These are phyloP conservation scores for Synergus umbraculus DNA, from an alignment of 2,888 invertebrate species.

Conservation along the genomic window DNA sequence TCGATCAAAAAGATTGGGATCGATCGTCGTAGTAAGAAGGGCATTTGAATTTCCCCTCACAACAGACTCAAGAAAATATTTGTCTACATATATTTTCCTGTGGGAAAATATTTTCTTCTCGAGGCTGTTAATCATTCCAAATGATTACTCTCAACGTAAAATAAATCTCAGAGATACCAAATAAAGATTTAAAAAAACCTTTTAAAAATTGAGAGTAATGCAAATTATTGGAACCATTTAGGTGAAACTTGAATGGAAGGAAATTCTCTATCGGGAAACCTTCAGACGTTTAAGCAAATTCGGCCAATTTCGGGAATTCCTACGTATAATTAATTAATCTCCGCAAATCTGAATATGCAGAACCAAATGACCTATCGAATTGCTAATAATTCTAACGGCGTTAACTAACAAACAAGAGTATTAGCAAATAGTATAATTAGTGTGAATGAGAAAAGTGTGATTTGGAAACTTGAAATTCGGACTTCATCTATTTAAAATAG, in stretches of 20 bases:
- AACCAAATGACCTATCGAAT: not conserved
- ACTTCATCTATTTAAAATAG: not conserved
- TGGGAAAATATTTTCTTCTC: too few species aligned
- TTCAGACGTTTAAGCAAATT: not conserved
- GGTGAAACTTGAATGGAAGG: not conserved
- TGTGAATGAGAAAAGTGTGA: not conserved
- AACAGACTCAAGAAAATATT: not conserved
- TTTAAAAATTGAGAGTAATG: too few species aligned
- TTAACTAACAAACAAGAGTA: not conserved
- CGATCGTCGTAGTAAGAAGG: too few species aligned
- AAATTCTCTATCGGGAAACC: not conserved
- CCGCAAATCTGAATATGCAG: not conserved
- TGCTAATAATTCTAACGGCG: not conserved
- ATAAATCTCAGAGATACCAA: too few species aligned
- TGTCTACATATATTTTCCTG: not conserved
- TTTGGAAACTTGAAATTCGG: not conserved
- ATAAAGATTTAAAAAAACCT: too few species aligned
- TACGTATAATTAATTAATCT: not conserved
- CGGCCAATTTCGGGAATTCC: not conserved
- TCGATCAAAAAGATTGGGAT: not conserved
- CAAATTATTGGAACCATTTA: too few species aligned
- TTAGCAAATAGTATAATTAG: not conserved
- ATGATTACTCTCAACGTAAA: too few species aligned
- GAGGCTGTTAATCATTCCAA: too few species aligned
- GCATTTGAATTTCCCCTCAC: not conserved